These are phyloP conservation scores for human DNA, from an alignment of 2,113 vertebrate species.

Conservation along the genomic window DNA sequence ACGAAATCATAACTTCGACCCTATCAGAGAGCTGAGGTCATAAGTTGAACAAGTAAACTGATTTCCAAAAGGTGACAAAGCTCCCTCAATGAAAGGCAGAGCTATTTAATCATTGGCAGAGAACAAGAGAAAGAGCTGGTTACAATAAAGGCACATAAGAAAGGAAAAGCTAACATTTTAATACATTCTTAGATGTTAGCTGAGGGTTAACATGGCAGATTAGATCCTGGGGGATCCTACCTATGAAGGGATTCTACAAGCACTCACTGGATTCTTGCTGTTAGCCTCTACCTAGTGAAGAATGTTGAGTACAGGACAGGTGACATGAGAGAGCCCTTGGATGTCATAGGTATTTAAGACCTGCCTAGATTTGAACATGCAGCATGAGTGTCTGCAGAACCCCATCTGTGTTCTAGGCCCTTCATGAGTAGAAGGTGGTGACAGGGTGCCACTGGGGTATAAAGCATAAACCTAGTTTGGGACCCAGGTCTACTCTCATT, in stretches of 20 bases:
- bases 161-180: background rate
- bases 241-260: background rate
- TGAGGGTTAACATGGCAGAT: background rate
- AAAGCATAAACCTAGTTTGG: too few species aligned
- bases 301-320: too few species aligned
- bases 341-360: too few species aligned
- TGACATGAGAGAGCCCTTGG: too few species aligned
- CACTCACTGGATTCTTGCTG: background rate
- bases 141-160: background rate
- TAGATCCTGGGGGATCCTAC: background rate
- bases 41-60: background rate
- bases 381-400: too few species aligned
- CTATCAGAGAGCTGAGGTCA: background rate
- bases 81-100: background rate
- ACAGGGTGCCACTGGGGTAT: too few species aligned
- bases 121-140: background rate
- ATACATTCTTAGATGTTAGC: background rate
- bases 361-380: too few species aligned
- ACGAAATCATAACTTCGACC: background rate
- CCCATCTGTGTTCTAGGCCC: too few species aligned
- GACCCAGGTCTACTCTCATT: too few species aligned
- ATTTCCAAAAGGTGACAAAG: background rate
- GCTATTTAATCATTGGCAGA: background rate
- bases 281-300: background rate
- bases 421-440: too few species aligned